Evolutionary conservation across 2,888 invertebrate genomes (phyloP).

Genomic region (Oscheius myriophilus): DNA sequence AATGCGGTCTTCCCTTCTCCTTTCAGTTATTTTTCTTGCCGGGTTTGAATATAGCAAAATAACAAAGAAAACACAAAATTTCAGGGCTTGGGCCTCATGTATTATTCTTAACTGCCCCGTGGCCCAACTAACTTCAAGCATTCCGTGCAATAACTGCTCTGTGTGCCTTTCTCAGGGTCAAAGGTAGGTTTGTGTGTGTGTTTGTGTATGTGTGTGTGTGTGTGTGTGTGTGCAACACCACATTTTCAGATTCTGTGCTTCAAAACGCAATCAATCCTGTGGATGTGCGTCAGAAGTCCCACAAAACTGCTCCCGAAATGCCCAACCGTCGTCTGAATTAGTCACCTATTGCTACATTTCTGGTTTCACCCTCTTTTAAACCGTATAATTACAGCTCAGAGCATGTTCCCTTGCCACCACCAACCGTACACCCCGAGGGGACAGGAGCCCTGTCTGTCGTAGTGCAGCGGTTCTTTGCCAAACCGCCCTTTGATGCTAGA

Average conservation of each 20-base stretch:
- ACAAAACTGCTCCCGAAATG: neutral
- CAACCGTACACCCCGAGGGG: conserved; percentile 9
- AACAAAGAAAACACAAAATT: neutral
- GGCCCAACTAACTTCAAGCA: neutral
- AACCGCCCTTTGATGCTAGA: neutral
- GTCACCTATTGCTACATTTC: conserved; percentile 7
- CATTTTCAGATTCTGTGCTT: conserved; percentile 14
- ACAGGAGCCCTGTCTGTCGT: conserved; percentile 4
- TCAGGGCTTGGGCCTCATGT: neutral
- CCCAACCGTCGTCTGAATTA: neutral
- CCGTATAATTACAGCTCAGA: neutral
- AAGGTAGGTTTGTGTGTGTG: no score
- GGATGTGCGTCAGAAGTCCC: conserved; percentile 1
- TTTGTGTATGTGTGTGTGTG: no score
- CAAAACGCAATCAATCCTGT: neutral
- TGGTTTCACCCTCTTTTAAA: neutral
- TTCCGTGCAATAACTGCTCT: neutral
- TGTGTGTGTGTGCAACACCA: no score
- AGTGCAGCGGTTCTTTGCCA: conserved; percentile 2
- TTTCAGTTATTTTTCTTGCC: no score
- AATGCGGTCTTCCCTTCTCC: no score
- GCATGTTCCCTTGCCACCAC: neutral
- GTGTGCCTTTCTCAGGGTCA: neutral
- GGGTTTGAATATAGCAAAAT: no score
- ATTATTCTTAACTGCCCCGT: conserved; percentile 5